Conservation (phyloP, 2,888 invertebrate species). For the Drosophila antonietae region DNA sequence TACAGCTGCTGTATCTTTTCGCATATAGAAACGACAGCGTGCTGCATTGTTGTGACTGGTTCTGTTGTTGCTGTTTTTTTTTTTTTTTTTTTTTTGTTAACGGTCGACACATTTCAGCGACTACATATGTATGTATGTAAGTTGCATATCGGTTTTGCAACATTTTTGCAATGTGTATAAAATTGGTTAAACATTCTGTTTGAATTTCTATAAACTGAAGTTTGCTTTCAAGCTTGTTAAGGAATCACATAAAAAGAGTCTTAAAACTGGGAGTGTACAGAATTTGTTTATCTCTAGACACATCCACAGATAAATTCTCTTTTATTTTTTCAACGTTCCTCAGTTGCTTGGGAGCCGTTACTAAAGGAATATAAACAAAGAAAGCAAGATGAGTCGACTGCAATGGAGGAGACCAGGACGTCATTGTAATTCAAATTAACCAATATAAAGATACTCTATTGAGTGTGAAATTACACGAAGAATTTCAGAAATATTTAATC, state of each 20-base stretch:
- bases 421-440: not conserved
- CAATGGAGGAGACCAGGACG: slow-evolving; percentile 5
- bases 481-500: too few species aligned
- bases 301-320: not conserved
- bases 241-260: not conserved
- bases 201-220: not conserved
- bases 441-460: not conserved
- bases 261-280: not conserved
- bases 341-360: slow-evolving; percentile 17
- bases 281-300: not conserved
- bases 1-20: slow-evolving; percentile 1
- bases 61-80: not conserved
- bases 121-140: slow-evolving; percentile 3
- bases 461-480: not conserved
- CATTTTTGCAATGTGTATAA: slow-evolving; percentile 5
- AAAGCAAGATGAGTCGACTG: slow-evolving; percentile 38
- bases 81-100: not conserved
- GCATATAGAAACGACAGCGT: not conserved
- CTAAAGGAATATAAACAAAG: slow-evolving; percentile 21
- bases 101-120: not conserved
- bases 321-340: slow-evolving; percentile 6
- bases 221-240: not conserved
- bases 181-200: slow-evolving; percentile 7
- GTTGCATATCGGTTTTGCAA: slow-evolving; percentile 7
- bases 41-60: slow-evolving; percentile 14